These are phyloP conservation scores for Eupithecia tripunctaria DNA, from an alignment of 2,888 invertebrate genomes.

Conservation along the genomic window DNA sequence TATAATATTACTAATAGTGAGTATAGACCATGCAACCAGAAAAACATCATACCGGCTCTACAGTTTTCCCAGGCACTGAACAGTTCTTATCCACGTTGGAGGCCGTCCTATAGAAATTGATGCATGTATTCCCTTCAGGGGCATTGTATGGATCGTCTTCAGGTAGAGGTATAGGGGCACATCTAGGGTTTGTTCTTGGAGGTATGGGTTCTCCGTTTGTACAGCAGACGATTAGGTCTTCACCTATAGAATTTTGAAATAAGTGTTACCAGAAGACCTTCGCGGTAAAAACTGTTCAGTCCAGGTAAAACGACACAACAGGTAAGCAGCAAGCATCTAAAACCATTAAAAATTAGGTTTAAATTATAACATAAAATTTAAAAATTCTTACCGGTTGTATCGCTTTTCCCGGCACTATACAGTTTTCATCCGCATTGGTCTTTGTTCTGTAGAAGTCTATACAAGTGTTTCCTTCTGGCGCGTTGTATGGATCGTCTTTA, in stretches of 20 bases:
- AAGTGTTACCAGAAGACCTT: not conserved
- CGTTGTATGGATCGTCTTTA: conserved; percentile 20
- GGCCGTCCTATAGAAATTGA: conserved; percentile 22
- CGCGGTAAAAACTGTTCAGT: not conserved
- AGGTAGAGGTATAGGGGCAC: conserved; percentile 22
- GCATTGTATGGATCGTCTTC: conserved; percentile 26
- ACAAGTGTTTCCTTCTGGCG: conserved; percentile 31
- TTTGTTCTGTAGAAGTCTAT: conserved; percentile 25
- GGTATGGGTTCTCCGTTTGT: conserved; percentile 28
- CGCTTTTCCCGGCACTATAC: conserved; percentile 12
- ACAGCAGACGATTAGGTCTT: conserved; percentile 19
- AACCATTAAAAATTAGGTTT: not conserved
- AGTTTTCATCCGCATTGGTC: conserved; percentile 19
- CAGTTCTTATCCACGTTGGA: conserved; percentile 24
- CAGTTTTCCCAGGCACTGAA: conserved; percentile 13
- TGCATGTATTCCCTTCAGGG: conserved; percentile 32
- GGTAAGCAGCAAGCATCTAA: not conserved
- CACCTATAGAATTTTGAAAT: conserved; percentile 2
- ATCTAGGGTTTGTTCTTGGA: conserved; percentile 2
- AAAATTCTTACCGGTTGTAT: conserved; percentile 19
- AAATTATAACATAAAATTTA: not conserved
- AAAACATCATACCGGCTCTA: conserved; percentile 21
- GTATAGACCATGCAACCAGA: not conserved
- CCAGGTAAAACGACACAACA: not conserved
- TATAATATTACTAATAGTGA: not conserved